phyloP scores from a whole-genome alignment of 30 jellyfish, hydroid and myxozoan species.

The Turritopsis rubra region DNA sequence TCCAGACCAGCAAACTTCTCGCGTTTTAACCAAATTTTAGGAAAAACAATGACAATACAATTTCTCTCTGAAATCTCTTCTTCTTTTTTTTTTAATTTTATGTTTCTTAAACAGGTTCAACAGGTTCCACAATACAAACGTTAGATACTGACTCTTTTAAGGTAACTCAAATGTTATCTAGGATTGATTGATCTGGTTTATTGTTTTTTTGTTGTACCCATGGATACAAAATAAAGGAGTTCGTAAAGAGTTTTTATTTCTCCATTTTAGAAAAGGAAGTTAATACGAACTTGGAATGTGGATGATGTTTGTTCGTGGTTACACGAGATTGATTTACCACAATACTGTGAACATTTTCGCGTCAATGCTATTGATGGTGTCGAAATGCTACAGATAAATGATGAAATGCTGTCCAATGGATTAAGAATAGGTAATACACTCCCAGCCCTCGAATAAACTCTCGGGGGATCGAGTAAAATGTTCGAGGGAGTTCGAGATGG shows the following conservation, averaged over 20 bases:
- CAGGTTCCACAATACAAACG: background rate
- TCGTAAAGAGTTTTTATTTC: background rate
- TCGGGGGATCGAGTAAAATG: too few relatives aligned
- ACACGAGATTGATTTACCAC: slow-evolving; percentile 52
- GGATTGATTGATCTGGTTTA: background rate
- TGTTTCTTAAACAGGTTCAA: too few relatives aligned
- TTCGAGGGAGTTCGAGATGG: too few relatives aligned
- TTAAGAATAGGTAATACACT: slow-evolving; percentile 51
- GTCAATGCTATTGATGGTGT: slow-evolving; percentile 73
- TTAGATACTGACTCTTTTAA: background rate
- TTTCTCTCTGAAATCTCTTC: too few relatives aligned
- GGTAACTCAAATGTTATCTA: background rate
- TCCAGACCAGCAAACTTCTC: too few relatives aligned
- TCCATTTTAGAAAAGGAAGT: slow-evolving; percentile 26
- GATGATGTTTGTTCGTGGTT: slow-evolving; percentile 72
- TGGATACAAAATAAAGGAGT: background rate
- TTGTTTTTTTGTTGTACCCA: background rate
- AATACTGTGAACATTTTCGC: slow-evolving; percentile 53
- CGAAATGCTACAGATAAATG: slow-evolving; percentile 50
- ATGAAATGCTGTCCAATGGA: slow-evolving; percentile 41
- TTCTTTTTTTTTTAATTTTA: too few relatives aligned
- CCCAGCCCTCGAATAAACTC: background rate
- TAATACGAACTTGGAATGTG: slow-evolving; percentile 58
- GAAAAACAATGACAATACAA: too few relatives aligned
- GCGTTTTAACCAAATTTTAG: too few relatives aligned